phyloP scores from a whole-genome alignment of 2,113 vertebrate species.

The Alaudala cheleensis region DNA sequence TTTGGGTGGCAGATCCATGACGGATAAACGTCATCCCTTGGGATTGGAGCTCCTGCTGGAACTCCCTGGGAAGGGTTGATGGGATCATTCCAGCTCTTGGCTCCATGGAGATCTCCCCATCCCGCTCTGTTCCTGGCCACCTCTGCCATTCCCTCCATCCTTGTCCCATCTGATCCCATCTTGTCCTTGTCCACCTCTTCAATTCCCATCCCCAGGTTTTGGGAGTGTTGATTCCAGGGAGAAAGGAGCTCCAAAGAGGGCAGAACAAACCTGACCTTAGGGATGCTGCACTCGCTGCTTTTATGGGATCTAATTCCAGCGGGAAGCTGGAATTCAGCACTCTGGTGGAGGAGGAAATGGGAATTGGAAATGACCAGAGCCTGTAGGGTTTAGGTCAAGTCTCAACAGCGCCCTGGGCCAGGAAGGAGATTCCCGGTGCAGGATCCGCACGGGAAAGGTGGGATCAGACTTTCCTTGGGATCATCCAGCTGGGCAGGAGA shows the following conservation, averaged over 20 bases:
- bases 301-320: neutral
- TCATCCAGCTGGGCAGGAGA: conserved; percentile 6
- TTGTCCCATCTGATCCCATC: neutral
- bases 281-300: neutral
- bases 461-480: neutral
- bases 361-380: neutral
- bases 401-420: neutral
- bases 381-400: neutral
- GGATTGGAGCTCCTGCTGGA: neutral
- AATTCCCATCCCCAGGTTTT: neutral
- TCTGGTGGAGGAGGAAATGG: neutral
- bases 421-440: neutral
- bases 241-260: accelerated
- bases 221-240: accelerated
- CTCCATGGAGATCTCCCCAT: accelerated
- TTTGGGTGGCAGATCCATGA: neutral
- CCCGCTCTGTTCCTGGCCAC: neutral
- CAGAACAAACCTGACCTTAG: neutral
- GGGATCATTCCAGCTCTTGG: neutral
- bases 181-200: accelerated
- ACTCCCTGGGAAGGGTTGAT: neutral
- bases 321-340: neutral
- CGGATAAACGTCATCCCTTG: neutral
- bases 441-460: neutral
- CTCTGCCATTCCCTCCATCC: neutral